A percentile compares a stretch with the other conserved stretches of the same genome.
These are phyloP conservation scores for Drosophila gaucha DNA, from an alignment of 2,888 invertebrate species.

Conservation along the genomic window DNA sequence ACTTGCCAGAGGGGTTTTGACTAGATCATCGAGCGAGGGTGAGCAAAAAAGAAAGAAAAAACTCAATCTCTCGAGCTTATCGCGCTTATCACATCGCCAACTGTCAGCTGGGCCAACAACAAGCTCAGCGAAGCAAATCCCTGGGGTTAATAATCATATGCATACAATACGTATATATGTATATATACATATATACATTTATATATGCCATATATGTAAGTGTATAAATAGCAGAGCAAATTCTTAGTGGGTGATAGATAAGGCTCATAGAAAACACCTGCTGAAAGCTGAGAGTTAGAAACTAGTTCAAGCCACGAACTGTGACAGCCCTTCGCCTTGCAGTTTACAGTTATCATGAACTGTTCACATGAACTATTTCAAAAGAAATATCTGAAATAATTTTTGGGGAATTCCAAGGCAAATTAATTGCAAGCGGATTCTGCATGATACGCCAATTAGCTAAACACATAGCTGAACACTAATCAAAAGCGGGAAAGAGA, in stretches of 20 bases:
- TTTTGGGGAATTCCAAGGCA: conserved; percentile 18
- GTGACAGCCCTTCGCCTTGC: no score
- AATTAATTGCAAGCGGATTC: conserved; percentile 5
- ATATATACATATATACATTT: conserved; percentile 5
- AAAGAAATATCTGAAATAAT: conserved; percentile 3
- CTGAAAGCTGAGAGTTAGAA: no score
- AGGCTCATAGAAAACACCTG: conserved; percentile 4
- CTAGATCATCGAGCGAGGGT: conserved; percentile 18
- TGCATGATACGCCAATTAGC: conserved; percentile 52
- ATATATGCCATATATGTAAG: no score
- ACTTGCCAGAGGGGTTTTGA: conserved; percentile 47
- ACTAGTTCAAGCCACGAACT: conserved; percentile 1
- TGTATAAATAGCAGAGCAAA: conserved; percentile 20
- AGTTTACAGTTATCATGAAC: background rate
- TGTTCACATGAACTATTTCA: conserved; percentile 13
- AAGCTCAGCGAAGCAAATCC: conserved; percentile 59
- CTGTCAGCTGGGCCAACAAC: conserved; percentile 62
- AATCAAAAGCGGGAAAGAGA: conserved; percentile 30
- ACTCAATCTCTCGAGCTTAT: conserved; percentile 52
- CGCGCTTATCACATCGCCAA: conserved; percentile 74
- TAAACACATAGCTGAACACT: conserved; percentile 30
- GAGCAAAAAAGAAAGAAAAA: background rate
- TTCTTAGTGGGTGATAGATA: background rate
- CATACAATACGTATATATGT: conserved; percentile 8
- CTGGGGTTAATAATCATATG: conserved; percentile 44